phyloP scores from a whole-genome alignment of 2,113 vertebrate species.

The Perca flavescens region DNA sequence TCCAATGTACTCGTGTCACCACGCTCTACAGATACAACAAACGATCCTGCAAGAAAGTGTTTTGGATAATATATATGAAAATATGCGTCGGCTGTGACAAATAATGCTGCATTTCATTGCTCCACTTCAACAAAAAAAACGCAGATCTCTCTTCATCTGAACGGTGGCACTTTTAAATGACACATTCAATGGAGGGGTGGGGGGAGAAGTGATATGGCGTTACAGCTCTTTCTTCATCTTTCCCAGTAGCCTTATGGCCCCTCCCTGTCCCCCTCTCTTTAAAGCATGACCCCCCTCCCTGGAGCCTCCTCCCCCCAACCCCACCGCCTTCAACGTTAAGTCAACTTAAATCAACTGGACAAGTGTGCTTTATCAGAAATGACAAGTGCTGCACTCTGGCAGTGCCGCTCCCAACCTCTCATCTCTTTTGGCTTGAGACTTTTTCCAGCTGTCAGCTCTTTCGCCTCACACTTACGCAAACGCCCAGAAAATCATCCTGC shows the following conservation, averaged over 20 bases:
- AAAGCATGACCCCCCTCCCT: conserved; percentile 30
- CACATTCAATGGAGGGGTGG: conserved; percentile 12
- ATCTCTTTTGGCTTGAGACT: conserved; percentile 67
- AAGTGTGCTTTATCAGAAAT: conserved; percentile 72
- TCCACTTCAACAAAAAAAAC: conserved; percentile 16
- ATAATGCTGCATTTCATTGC: conserved; percentile 32
- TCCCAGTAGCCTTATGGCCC: conserved; percentile 15
- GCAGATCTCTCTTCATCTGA: conserved; percentile 47
- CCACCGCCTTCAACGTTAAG: conserved; percentile 52
- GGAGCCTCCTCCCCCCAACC: background rate
- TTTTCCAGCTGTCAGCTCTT: conserved; percentile 77
- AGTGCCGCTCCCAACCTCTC: conserved; percentile 61
- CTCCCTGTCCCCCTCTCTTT: conserved; percentile 13
- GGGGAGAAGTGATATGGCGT: conserved; percentile 18
- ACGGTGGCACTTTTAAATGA: conserved; percentile 31
- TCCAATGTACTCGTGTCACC: background rate
- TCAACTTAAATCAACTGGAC: conserved; percentile 74
- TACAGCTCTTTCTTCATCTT: conserved; percentile 48
- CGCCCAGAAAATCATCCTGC: conserved; percentile 51
- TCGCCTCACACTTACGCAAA: conserved; percentile 67
- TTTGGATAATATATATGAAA: conserved; percentile 20
- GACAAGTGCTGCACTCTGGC: conserved; percentile 75
- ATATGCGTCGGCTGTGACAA: conserved; percentile 18
- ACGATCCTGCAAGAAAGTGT: background rate
- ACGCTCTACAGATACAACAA: conserved; percentile 9